Evolutionary conservation across 1,140 invertebrate species (phyloP).

Genomic region (Leptestheria dahalacensis): DNA sequence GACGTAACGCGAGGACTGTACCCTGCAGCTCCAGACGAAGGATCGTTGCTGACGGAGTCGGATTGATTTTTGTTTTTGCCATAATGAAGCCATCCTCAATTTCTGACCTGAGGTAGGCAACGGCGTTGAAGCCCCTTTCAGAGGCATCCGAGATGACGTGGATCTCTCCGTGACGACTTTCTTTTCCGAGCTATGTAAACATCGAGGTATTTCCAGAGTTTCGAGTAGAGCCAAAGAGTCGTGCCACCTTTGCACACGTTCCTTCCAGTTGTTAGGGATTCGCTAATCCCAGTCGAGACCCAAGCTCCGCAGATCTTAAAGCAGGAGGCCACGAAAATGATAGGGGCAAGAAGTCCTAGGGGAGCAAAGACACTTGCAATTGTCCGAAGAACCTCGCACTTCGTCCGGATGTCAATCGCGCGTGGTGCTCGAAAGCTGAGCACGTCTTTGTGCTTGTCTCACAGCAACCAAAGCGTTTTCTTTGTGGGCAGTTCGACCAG

Average conservation of each 20-base stretch:
- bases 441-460: no score
- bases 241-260: slow-evolving; percentile 18
- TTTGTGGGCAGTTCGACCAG: background rate
- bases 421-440: no score
- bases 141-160: slow-evolving; percentile 25
- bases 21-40: slow-evolving; percentile 9
- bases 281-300: background rate
- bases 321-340: slow-evolving; percentile 3
- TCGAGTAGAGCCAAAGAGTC: background rate
- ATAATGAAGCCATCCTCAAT: background rate
- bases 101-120: slow-evolving; percentile 16
- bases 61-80: slow-evolving; percentile 16
- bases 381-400: slow-evolving; percentile 7
- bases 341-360: slow-evolving; percentile 6
- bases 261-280: background rate
- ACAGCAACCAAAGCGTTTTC: no score
- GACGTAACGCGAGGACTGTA: slow-evolving; percentile 10
- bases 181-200: background rate
- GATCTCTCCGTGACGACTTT: slow-evolving; percentile 13
- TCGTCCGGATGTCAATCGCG: no score
- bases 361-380: slow-evolving; percentile 11
- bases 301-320: slow-evolving; percentile 8
- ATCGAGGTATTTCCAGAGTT: slow-evolving; percentile 8
- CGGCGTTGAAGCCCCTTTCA: slow-evolving; percentile 22
- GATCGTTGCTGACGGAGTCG: slow-evolving; percentile 6